A percentile compares a stretch with the other conserved stretches of the same genome.
Evolutionary conservation across 2,113 vertebrate genomes (phyloP).

Genomic region (Clupea harengus): DNA sequence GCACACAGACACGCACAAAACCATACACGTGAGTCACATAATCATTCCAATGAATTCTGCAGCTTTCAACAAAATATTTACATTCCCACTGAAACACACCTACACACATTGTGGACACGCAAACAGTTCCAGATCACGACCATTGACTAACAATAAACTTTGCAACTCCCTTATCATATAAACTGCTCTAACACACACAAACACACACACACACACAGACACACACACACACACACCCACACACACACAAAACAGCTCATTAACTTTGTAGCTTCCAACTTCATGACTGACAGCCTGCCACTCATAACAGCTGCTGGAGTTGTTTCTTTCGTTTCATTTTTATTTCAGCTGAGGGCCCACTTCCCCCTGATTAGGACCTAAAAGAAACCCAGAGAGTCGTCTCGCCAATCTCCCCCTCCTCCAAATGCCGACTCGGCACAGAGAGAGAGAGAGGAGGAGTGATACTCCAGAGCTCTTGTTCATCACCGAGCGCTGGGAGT

Average conservation of each 20-base stretch:
- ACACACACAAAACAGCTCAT: neutral
- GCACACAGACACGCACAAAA: neutral
- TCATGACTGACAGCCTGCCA: slow-evolving; percentile 1
- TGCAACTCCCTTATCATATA: neutral
- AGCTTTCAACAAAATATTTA: neutral
- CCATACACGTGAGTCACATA: neutral
- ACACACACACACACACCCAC: neutral
- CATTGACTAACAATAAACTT: neutral
- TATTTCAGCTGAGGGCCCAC: neutral
- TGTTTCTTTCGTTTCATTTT: slow-evolving; percentile 14
- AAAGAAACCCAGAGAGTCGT: neutral
- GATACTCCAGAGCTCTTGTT: slow-evolving; percentile 15
- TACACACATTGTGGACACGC: neutral
- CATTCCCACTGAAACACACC: neutral
- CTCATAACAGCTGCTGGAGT: neutral
- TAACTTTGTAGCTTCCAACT: slow-evolving; percentile 1
- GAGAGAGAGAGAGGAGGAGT: neutral
- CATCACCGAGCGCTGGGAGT: slow-evolving; percentile 18
- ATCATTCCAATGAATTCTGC: neutral
- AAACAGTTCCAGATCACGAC: neutral
- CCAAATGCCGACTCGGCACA: neutral
- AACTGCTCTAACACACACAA: neutral
- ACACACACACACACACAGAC: neutral
- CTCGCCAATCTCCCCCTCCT: neutral
- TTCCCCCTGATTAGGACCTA: slow-evolving; percentile 16